Base-by-base conservation (phyloP, 2,888 invertebrate species). In the Stegophylla sp. region DNA sequence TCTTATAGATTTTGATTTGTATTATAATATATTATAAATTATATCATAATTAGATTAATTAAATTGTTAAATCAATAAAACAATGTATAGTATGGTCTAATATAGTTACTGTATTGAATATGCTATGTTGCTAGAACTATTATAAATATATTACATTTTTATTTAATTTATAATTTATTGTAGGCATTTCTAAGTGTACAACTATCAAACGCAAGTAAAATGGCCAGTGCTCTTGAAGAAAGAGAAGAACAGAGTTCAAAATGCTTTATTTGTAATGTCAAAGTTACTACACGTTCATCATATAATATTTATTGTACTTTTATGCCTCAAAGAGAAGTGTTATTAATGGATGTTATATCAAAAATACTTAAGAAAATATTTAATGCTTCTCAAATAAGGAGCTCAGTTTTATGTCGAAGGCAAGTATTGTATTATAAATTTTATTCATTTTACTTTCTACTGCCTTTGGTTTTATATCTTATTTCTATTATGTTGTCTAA, bases 191-290 rank as follows among this genome's bases (percentile, higher is more conserved):
- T 20, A 12, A 64, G 3, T 51, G 15, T 20, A 48, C 5, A 64
- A 17, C 13, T 48, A 26, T 1, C 10, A 28, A 28, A 41, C 56
- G 17, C 20, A 23, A 17, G 3, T 51, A 63, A 41, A 23, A 79
- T 79, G 79, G 34, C 79, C n/a, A 71, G 71, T 51, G 63, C 79
- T 7, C 61, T 79, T 71, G 71, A 79, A 71, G 79, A 79, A 71
- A 71, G 79, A 69, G 79, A 79, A 71, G 79, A 71, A 61, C 79
- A 51, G 41, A 79, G 71, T 61, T 79, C 71, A 41, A 79, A 71
- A 61, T 79, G 79, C 51, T 79, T 79, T 71, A 41, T 79, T 20
- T 79, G 79, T 48, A 79, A 79, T 79, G 20, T 79, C 0, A 79
- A 71, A 79, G 71, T 79, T 17, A 79, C 79, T 61, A 41, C 79